Evolutionary conservation across 2,797 vertebrate species (phyloP).

Genomic region (Silurus lanzhouensis): DNA sequence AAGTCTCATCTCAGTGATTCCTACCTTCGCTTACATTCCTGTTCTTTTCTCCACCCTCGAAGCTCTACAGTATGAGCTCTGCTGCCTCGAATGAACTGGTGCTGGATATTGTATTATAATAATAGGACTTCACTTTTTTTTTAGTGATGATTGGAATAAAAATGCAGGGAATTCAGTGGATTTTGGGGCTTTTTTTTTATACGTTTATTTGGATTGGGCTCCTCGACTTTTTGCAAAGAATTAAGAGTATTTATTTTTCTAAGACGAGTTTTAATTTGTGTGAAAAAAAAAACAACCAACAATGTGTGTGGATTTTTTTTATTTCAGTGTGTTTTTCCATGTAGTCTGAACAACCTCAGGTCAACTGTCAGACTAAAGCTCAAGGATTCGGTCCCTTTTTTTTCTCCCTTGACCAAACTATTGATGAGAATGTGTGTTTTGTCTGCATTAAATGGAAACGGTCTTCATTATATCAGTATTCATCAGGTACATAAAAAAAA

Average conservation of each 20-base stretch:
- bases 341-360: constrained; percentile 48
- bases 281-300: not conserved
- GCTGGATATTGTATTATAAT: constrained; percentile 29
- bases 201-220: constrained; percentile 39
- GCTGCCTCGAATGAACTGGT: constrained; percentile 41
- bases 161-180: not conserved
- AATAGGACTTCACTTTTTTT: not conserved
- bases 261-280: constrained; percentile 36
- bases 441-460: not conserved
- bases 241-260: constrained; percentile 58
- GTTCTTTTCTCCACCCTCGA: not conserved
- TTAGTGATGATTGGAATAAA: constrained; percentile 11
- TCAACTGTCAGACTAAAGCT: constrained; percentile 39
- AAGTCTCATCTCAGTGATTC: too few species aligned
- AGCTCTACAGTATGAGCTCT: constrained; percentile 14
- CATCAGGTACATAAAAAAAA: not conserved
- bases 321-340: constrained; percentile 12
- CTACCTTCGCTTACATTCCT: too few species aligned
- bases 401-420: not conserved
- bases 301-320: constrained; percentile 4
- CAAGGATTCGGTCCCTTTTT: constrained; percentile 39
- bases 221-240: constrained; percentile 47
- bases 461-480: constrained; percentile 9
- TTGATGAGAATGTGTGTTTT: not conserved
- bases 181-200: constrained; percentile 29